phyloP scores from a whole-genome alignment of 2,888 invertebrate genomes.

The Iselma pallidipennis region DNA sequence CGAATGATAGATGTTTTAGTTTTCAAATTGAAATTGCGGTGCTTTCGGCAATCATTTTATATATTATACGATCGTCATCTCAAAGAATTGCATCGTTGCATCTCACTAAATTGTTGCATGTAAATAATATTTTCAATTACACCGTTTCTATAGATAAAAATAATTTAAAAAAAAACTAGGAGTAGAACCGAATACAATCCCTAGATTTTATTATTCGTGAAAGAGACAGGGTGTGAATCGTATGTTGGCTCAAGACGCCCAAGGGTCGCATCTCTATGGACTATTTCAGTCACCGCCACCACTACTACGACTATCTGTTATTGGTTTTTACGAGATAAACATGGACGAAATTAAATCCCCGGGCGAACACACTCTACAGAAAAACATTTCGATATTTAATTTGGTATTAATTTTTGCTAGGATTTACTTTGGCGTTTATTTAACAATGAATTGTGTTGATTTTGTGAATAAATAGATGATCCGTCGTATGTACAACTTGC shows the following conservation, averaged over 20 bases:
- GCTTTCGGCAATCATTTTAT: background rate
- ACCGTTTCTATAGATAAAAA: background rate
- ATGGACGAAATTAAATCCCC: constrained; percentile 56
- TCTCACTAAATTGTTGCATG: background rate
- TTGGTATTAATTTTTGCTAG: constrained; percentile 52
- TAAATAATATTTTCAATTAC: too few species aligned
- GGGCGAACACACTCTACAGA: constrained; percentile 52
- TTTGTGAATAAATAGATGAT: too few species aligned
- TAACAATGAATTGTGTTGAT: too few species aligned
- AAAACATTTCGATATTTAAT: constrained; percentile 58
- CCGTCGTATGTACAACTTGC: too few species aligned
- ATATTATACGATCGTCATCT: too few species aligned
- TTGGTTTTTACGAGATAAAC: constrained; percentile 58
- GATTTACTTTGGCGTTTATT: constrained; percentile 29
- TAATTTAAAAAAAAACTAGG: background rate
- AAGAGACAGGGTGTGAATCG: constrained; percentile 50
- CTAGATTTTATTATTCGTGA: constrained; percentile 43
- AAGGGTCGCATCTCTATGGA: constrained; percentile 26
- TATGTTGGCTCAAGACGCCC: constrained; percentile 32
- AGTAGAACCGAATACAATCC: background rate
- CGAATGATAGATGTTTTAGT: background rate
- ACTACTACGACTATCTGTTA: constrained; percentile 45
- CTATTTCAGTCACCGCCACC: constrained; percentile 29
- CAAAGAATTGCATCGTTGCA: background rate
- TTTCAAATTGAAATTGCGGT: background rate